Evolutionary conservation across 2,888 invertebrate species (phyloP).

Genomic region (Cosmia pyralina): DNA sequence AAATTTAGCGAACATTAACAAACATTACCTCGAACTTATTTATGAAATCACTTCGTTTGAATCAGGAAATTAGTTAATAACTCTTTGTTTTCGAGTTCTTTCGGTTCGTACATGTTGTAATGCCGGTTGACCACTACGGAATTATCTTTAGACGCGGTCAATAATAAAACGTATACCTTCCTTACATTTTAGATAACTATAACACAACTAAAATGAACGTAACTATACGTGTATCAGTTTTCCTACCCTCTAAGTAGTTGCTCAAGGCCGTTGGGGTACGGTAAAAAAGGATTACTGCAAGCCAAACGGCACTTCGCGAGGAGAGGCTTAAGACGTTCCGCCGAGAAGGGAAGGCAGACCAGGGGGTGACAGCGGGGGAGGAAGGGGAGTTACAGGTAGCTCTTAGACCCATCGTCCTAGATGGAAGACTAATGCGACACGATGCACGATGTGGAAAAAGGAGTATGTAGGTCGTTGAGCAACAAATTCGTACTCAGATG

Average conservation of each 20-base stretch:
- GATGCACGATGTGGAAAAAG: not conserved
- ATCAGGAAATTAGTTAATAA: constrained; percentile 2
- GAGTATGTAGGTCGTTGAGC: constrained; percentile 3
- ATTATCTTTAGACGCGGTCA: not conserved
- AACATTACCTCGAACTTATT: constrained; percentile 7
- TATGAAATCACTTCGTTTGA: not conserved
- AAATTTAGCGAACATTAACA: not conserved
- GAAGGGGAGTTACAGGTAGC: constrained; percentile 29
- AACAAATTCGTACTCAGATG: not conserved
- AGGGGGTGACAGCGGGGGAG: not conserved
- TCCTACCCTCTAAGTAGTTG: constrained; percentile 4
- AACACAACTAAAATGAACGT: not conserved
- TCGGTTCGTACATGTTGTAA: not conserved
- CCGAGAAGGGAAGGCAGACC: constrained; percentile 31
- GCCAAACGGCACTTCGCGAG: constrained; percentile 61
- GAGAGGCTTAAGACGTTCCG: constrained; percentile 57
- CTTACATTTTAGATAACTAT: not conserved
- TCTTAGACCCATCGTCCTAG: constrained; percentile 18
- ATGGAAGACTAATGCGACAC: constrained; percentile 9
- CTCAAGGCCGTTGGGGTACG: constrained; percentile 14
- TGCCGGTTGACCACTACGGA: not conserved
- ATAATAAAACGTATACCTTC: not conserved
- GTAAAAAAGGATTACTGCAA: constrained; percentile 66
- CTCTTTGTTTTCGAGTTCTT: constrained; percentile 1
- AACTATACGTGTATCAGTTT: not conserved